Conservation (phyloP, 2,113 vertebrate genomes). For the Phalacrocorax carbo region DNA sequence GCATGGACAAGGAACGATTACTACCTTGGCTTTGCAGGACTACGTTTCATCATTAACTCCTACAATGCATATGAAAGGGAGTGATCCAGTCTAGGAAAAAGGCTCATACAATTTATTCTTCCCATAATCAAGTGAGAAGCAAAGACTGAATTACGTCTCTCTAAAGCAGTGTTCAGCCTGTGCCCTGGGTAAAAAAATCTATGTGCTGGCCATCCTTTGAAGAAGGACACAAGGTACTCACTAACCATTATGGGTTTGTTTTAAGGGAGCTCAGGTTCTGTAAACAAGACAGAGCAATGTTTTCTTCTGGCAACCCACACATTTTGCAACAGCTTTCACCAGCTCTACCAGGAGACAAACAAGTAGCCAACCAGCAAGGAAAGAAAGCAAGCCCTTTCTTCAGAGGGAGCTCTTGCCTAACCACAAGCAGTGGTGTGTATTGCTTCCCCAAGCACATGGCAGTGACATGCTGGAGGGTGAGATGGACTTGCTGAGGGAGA, state of each 20-base stretch:
- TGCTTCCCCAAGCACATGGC: neutral
- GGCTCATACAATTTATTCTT: neutral
- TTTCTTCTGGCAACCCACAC: slow-evolving; percentile 20
- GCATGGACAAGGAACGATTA: neutral
- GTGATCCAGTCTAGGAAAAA: neutral
- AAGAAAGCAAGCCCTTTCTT: neutral
- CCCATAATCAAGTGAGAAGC: neutral
- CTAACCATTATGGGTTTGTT: neutral
- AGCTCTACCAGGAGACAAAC: neutral
- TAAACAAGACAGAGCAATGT: slow-evolving; percentile 21
- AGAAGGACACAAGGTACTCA: neutral
- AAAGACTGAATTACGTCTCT: neutral
- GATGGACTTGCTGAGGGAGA: neutral
- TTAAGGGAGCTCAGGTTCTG: neutral
- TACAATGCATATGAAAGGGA: neutral
- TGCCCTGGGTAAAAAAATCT: neutral
- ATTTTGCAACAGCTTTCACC: slow-evolving; percentile 15
- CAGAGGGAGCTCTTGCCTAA: neutral
- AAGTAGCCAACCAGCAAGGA: neutral
- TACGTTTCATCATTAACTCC: neutral
- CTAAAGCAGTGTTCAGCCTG: neutral
- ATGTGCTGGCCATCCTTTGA: neutral
- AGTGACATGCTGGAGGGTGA: neutral
- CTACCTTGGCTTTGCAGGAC: neutral
- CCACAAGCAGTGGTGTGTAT: neutral